These are phyloP conservation scores for Cerceris ruficornis DNA, from an alignment of 2,888 invertebrate genomes.

Conservation along the genomic window DNA sequence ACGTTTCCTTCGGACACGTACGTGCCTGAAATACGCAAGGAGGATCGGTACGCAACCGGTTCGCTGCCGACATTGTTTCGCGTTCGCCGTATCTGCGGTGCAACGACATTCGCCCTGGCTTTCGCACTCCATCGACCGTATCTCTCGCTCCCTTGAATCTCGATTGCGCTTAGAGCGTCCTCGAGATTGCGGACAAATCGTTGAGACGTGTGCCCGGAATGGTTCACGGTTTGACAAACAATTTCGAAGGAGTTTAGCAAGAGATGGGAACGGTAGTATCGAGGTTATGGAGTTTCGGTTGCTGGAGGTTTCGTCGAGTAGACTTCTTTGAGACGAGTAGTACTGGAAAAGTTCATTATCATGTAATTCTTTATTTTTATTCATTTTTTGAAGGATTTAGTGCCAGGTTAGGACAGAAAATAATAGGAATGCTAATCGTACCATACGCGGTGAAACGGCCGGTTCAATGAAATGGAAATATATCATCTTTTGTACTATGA, in stretches of 20 bases:
- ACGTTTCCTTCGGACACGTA: slow-evolving; percentile 61
- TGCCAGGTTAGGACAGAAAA: too few species aligned
- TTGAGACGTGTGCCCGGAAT: not conserved
- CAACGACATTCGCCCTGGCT: slow-evolving; percentile 5
- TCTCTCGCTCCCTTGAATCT: slow-evolving; percentile 31
- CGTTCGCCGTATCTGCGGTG: slow-evolving; percentile 8
- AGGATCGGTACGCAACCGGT: slow-evolving; percentile 44
- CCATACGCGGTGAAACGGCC: too few species aligned
- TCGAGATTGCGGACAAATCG: slow-evolving; percentile 19
- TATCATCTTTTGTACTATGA: too few species aligned
- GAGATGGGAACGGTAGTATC: too few species aligned
- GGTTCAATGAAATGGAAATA: too few species aligned
- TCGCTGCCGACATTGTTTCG: slow-evolving; percentile 43
- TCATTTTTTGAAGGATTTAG: too few species aligned
- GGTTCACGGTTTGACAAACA: not conserved
- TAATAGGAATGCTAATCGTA: too few species aligned
- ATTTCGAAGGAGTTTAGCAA: not conserved
- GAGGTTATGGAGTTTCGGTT: too few species aligned
- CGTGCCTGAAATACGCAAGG: slow-evolving; percentile 57
- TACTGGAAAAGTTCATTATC: too few species aligned
- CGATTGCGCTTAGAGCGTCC: slow-evolving; percentile 17
- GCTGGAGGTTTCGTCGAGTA: too few species aligned
- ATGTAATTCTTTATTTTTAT: too few species aligned
- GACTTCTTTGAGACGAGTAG: too few species aligned
- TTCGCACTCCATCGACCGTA: slow-evolving; percentile 18